phyloP scores from a whole-genome alignment of 64 coral and sea anemone species.

The Montipora cactus region DNA sequence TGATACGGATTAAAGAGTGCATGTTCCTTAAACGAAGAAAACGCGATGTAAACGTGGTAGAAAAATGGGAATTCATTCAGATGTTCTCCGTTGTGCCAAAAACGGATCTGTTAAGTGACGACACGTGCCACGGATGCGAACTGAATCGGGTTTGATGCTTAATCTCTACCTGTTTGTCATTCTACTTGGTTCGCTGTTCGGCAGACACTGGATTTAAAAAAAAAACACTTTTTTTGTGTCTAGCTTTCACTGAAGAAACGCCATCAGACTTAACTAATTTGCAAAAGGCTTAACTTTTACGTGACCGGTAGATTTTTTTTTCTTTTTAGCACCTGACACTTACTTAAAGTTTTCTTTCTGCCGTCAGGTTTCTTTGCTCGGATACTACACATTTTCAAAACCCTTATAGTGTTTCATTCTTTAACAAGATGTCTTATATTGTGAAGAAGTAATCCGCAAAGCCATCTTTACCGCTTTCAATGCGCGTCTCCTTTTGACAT shows the following conservation, averaged over 20 bases:
- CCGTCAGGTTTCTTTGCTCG: conserved; percentile 18
- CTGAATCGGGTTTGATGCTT: background rate
- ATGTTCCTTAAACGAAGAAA: conserved; percentile 7
- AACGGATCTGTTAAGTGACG: background rate
- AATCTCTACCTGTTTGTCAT: background rate
- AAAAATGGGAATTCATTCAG: background rate
- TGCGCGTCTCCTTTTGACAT: background rate
- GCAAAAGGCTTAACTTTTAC: background rate
- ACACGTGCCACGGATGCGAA: conserved; percentile 9
- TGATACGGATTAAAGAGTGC: background rate
- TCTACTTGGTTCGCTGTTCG: background rate
- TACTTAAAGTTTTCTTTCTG: background rate
- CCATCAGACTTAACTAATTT: background rate
- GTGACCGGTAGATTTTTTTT: background rate
- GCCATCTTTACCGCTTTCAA: conserved; percentile 25
- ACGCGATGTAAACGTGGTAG: conserved; percentile 19
- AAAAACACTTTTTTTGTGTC: background rate
- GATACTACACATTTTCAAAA: background rate
- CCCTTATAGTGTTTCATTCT: background rate
- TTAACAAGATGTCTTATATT: background rate
- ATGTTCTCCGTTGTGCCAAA: background rate
- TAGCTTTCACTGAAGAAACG: background rate
- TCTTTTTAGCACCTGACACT: conserved; percentile 4
- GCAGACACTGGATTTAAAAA: background rate
- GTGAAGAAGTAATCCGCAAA: conserved; percentile 8